Conservation (phyloP, 2,888 invertebrate species). For the Eupithecia insigniata region DNA sequence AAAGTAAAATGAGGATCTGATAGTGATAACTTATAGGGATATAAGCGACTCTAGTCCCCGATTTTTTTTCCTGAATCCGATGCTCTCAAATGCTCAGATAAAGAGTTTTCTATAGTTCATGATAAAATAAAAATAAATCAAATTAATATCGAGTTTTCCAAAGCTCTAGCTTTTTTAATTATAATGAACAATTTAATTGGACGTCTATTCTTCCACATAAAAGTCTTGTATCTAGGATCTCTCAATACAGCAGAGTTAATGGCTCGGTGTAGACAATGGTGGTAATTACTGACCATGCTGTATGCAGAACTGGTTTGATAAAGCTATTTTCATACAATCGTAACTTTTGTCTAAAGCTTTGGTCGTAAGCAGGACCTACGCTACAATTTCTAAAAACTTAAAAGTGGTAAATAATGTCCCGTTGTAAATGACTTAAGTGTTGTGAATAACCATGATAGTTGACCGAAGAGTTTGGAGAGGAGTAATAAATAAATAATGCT, state of each 20-base stretch:
- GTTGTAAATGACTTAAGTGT: too few species aligned
- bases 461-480: too few species aligned
- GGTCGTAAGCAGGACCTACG: not conserved
- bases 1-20: not conserved
- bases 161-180: not conserved
- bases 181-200: constrained; percentile 24
- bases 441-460: too few species aligned
- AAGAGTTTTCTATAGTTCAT: not conserved
- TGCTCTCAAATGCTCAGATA: not conserved
- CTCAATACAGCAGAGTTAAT: constrained; percentile 47
- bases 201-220: constrained; percentile 28
- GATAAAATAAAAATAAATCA: not conserved
- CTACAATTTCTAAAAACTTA: not conserved
- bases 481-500: too few species aligned
- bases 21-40: not conserved
- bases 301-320: not conserved
- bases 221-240: constrained; percentile 48
- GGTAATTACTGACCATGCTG: constrained; percentile 27
- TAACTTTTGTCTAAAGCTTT: not conserved
- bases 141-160: not conserved
- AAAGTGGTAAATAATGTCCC: too few species aligned
- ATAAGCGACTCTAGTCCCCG: not conserved
- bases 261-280: constrained; percentile 54
- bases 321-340: not conserved
- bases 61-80: not conserved